phyloP scores from a whole-genome alignment of 2,797 vertebrate species.

The Lerista edwardsae region DNA sequence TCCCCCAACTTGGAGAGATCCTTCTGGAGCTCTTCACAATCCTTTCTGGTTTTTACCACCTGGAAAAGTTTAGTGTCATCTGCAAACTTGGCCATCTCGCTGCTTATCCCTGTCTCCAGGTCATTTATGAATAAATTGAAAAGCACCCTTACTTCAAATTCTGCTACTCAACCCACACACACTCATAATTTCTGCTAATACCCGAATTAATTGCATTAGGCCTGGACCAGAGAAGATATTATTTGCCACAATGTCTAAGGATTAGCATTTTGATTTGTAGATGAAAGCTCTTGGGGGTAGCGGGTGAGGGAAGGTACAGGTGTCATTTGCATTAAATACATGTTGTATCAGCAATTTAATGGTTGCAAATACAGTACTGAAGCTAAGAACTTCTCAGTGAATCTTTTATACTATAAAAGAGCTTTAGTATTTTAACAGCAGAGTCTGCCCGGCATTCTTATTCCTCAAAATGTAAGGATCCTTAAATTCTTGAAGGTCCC shows the following conservation, averaged over 20 bases:
- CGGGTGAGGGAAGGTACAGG: conserved; percentile 50
- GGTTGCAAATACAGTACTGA: conserved; percentile 54
- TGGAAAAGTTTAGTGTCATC: too few species aligned
- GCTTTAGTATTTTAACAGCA: conserved; percentile 54
- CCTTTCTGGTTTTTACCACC: too few species aligned
- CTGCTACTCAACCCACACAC: neutral
- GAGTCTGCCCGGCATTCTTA: conserved; percentile 53
- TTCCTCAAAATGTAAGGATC: conserved; percentile 61
- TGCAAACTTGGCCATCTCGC: too few species aligned
- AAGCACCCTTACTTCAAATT: neutral
- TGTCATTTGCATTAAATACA: conserved; percentile 69
- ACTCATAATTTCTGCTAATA: neutral
- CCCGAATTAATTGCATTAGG: conserved; percentile 37
- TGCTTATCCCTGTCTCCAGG: too few species aligned
- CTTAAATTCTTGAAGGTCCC: conserved; percentile 31
- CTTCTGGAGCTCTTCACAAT: too few species aligned
- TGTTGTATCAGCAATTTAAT: conserved; percentile 68
- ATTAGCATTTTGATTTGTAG: conserved; percentile 73
- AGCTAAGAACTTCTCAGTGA: conserved; percentile 18
- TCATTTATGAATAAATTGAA: too few species aligned
- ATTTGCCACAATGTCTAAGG: conserved; percentile 66
- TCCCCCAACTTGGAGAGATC: too few species aligned
- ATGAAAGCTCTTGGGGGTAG: conserved; percentile 62
- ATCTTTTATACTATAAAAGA: conserved; percentile 58
- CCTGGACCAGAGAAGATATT: conserved; percentile 51